Evolutionary conservation across 2,113 vertebrate genomes (phyloP).

Genomic region (Nesospiza acunhae): DNA sequence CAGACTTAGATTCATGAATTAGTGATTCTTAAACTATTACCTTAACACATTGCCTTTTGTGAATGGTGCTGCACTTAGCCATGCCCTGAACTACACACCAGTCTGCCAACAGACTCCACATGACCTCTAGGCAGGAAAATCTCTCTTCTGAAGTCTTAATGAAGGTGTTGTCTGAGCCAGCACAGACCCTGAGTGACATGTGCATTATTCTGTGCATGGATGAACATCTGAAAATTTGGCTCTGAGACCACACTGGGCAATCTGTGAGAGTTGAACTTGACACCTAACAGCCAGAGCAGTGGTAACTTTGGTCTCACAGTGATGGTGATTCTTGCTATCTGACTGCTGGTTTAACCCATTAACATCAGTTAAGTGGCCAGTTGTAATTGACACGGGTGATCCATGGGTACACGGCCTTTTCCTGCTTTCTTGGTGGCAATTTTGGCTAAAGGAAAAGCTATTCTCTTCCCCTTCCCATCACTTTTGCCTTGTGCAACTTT

Average conservation of each 20-base stretch:
- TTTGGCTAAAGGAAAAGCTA: background rate
- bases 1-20: background rate
- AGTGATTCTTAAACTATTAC: background rate
- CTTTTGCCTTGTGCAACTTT: background rate
- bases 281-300: constrained; percentile 23
- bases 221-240: constrained; percentile 27
- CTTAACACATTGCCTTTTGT: constrained; percentile 9
- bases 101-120: constrained; percentile 29
- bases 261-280: constrained; percentile 61
- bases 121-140: constrained; percentile 63
- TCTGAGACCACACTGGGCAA: constrained; percentile 31
- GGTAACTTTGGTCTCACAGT: background rate
- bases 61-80: background rate
- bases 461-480: background rate
- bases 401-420: accelerated
- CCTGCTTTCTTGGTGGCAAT: background rate
- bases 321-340: background rate
- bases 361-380: constrained; percentile 1
- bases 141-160: constrained; percentile 62
- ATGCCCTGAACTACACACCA: background rate
- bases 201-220: constrained; percentile 27
- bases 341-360: background rate
- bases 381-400: background rate
- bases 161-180: constrained; percentile 60
- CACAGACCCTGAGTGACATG: constrained; percentile 58